phyloP scores from a whole-genome alignment of 2,113 vertebrate species.

The Corythaixoides concolor region DNA sequence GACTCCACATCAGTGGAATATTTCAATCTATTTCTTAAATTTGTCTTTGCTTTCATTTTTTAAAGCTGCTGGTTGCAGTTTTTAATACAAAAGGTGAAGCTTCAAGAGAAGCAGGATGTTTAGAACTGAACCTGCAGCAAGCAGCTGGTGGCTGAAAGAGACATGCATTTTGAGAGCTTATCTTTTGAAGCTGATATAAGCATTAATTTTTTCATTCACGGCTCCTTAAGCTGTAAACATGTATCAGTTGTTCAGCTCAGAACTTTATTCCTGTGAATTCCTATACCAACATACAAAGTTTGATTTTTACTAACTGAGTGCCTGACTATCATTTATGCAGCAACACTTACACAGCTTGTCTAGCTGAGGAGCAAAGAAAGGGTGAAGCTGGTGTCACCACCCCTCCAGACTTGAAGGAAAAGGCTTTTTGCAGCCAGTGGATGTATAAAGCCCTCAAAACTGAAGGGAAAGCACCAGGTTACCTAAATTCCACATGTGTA shows the following conservation, averaged over 20 bases:
- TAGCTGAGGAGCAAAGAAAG: neutral
- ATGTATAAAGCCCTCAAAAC: neutral
- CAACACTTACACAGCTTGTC: neutral
- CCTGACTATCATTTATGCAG: neutral
- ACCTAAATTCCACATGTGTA: neutral
- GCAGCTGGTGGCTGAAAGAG: neutral
- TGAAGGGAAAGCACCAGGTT: neutral
- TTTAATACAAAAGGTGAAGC: slow-evolving; percentile 26
- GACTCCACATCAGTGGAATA: neutral
- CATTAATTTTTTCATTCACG: neutral
- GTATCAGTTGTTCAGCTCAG: neutral
- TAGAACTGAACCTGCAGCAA: neutral
- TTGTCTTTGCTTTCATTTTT: slow-evolving; percentile 60
- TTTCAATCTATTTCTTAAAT: slow-evolving; percentile 47
- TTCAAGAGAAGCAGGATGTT: slow-evolving; percentile 46
- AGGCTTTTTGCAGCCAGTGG: neutral
- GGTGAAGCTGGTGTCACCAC: neutral
- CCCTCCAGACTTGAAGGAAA: neutral
- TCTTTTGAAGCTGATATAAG: neutral
- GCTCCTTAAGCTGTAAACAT: neutral
- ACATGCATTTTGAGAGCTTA: neutral
- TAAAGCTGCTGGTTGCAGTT: slow-evolving; percentile 28
- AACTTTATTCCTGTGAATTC: no score
- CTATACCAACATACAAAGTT: no score
- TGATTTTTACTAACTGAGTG: neutral